Evolutionary conservation across 1,140 invertebrate species (phyloP).

Genomic region (Penaeus japonicus): DNA sequence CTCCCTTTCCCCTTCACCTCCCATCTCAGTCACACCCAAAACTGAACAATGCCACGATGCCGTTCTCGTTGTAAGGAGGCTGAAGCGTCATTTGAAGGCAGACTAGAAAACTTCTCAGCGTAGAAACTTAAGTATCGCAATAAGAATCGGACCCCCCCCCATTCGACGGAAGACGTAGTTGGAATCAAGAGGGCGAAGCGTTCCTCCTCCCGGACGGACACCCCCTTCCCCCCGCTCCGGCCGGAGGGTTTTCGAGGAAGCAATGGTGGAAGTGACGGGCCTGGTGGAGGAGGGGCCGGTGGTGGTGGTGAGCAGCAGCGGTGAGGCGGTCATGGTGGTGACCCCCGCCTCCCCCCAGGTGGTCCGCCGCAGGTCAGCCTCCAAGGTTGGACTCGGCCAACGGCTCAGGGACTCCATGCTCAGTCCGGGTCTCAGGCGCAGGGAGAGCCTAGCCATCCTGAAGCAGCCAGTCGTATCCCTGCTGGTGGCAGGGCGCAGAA

Average conservation of each 20-base stretch:
- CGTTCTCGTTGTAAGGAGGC: too few species aligned
- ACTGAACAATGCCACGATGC: too few species aligned
- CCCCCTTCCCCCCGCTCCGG: too few species aligned
- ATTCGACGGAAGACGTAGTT: too few species aligned
- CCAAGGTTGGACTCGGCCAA: conserved; percentile 35
- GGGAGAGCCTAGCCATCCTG: conserved; percentile 40
- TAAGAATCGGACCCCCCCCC: too few species aligned
- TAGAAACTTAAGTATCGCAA: too few species aligned
- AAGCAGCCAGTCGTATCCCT: conserved; percentile 40
- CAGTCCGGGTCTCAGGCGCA: conserved; percentile 19
- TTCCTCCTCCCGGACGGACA: too few species aligned
- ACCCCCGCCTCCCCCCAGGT: conserved; percentile 25
- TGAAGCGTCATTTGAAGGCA: too few species aligned
- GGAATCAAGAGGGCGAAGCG: too few species aligned
- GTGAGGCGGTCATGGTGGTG: conserved; percentile 40
- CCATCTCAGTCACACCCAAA: background rate
- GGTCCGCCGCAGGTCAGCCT: background rate
- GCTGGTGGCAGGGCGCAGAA: conserved; percentile 41
- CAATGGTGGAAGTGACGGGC: background rate
- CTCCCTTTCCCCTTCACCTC: background rate
- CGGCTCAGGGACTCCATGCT: conserved; percentile 29
- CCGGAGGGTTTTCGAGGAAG: background rate
- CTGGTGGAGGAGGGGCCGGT: conserved; percentile 26
- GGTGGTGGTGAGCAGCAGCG: conserved; percentile 39
- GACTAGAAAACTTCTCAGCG: too few species aligned